Percentiles rank a stretch among this genome's conserved stretches.
phyloP scores from a whole-genome alignment of 92 coral and sea anemone genomes.

The Phenganax stokvisi region DNA sequence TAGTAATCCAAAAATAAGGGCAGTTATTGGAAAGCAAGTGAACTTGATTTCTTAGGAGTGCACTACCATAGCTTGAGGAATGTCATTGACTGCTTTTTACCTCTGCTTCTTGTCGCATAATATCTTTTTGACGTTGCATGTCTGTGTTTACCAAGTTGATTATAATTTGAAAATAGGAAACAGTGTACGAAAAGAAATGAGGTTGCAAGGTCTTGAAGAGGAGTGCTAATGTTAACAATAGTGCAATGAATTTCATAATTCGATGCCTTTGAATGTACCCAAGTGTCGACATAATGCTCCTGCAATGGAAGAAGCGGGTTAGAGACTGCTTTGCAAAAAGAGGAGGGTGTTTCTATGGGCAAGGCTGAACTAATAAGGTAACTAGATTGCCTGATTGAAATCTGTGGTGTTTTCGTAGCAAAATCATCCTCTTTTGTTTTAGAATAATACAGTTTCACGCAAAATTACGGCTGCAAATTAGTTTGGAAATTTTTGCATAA shows the following conservation, averaged over 20 bases:
- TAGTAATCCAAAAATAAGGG: too few species aligned
- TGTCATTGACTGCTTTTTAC: not conserved
- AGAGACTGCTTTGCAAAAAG: not conserved
- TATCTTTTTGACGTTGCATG: constrained; percentile 18
- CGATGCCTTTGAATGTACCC: constrained; percentile 29
- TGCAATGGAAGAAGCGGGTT: not conserved
- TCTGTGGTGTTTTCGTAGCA: too few species aligned
- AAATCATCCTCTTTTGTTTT: too few species aligned
- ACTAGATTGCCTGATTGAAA: too few species aligned
- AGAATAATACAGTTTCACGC: too few species aligned
- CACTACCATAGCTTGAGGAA: too few species aligned
- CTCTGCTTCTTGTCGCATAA: constrained; percentile 37
- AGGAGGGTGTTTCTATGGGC: too few species aligned
- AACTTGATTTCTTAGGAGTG: too few species aligned
- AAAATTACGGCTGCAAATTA: too few species aligned
- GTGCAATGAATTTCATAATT: constrained; percentile 12
- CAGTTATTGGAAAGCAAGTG: too few species aligned
- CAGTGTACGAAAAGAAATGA: constrained; percentile 4
- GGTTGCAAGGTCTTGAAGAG: constrained; percentile 16
- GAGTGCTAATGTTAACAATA: not conserved
- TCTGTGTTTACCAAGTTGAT: constrained; percentile 26
- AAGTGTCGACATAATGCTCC: constrained; percentile 2
- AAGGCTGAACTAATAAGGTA: too few species aligned
- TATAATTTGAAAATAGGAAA: constrained; percentile 22
- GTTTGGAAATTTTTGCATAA: too few species aligned